Conservation (phyloP, 2,888 invertebrate genomes). For the Hipparchia sbordonii region DNA sequence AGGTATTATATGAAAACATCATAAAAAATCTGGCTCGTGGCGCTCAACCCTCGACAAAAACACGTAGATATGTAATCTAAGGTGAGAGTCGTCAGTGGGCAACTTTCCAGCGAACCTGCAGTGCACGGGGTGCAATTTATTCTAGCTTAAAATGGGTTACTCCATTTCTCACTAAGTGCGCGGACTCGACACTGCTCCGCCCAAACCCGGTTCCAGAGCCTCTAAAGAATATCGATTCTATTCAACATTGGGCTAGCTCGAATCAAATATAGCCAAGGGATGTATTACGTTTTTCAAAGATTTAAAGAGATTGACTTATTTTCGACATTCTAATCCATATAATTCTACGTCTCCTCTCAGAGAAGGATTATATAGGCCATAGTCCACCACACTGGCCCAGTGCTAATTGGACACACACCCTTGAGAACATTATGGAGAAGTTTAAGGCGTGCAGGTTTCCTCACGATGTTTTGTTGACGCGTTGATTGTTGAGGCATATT, state of each 20-base stretch:
- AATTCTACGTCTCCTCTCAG: no score
- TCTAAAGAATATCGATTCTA: constrained; percentile 40
- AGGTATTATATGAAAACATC: neutral
- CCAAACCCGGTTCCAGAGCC: constrained; percentile 52
- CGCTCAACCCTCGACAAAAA: neutral
- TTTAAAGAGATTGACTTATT: neutral
- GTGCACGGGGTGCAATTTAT: constrained; percentile 79
- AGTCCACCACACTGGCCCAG: no score
- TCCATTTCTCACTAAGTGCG: constrained; percentile 76
- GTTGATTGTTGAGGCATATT: no score
- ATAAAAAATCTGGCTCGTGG: neutral
- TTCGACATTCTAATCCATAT: neutral
- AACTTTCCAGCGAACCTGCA: constrained; percentile 78
- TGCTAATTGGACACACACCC: no score
- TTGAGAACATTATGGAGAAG: no score
- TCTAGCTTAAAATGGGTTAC: constrained; percentile 80
- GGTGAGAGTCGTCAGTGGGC: constrained; percentile 63
- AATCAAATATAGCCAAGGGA: constrained; percentile 33
- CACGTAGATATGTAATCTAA: constrained; percentile 11
- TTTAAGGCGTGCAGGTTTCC: no score
- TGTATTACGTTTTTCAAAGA: constrained; percentile 23
- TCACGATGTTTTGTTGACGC: no score
- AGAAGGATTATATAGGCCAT: no score
- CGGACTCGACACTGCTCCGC: constrained; percentile 70
- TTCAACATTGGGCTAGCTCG: constrained; percentile 36